phyloP scores from a whole-genome alignment of 2,797 vertebrate species.

The Hoplostethus atlanticus region DNA sequence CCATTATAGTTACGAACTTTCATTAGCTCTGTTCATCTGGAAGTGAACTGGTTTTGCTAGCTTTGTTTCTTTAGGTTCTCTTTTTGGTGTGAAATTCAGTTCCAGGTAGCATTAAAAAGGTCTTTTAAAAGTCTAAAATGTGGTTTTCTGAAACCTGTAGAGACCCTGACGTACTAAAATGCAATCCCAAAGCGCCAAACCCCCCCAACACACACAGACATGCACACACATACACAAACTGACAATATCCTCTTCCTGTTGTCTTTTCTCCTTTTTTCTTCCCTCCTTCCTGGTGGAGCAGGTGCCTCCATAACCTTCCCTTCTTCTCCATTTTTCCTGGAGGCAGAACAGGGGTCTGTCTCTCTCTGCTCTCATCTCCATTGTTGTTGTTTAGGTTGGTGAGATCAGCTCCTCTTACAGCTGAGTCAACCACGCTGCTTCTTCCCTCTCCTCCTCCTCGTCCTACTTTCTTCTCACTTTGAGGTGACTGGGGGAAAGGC shows the following conservation, averaged over 20 bases:
- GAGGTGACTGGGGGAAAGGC: conserved; percentile 58
- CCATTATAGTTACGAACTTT: too few species aligned
- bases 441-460: conserved; percentile 14
- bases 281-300: conserved; percentile 41
- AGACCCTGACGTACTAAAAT: too few species aligned
- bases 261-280: conserved; percentile 15
- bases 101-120: too few species aligned
- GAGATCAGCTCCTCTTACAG: conserved; percentile 74
- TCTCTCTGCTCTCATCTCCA: conserved; percentile 52
- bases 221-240: conserved; percentile 18
- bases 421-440: conserved; percentile 80
- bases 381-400: conserved; percentile 75
- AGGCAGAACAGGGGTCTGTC: conserved; percentile 31
- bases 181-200: too few species aligned
- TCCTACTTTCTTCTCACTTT: conserved; percentile 36
- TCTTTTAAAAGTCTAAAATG: too few species aligned
- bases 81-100: too few species aligned
- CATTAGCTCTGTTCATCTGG: too few species aligned
- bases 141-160: too few species aligned
- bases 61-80: too few species aligned
- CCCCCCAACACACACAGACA: background rate
- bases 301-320: conserved; percentile 49
- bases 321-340: conserved; percentile 29
- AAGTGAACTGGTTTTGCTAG: too few species aligned
- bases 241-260: conserved; percentile 33